These are phyloP conservation scores for Eidolon helvum DNA, from an alignment of 2,113 vertebrate genomes.

Conservation along the genomic window DNA sequence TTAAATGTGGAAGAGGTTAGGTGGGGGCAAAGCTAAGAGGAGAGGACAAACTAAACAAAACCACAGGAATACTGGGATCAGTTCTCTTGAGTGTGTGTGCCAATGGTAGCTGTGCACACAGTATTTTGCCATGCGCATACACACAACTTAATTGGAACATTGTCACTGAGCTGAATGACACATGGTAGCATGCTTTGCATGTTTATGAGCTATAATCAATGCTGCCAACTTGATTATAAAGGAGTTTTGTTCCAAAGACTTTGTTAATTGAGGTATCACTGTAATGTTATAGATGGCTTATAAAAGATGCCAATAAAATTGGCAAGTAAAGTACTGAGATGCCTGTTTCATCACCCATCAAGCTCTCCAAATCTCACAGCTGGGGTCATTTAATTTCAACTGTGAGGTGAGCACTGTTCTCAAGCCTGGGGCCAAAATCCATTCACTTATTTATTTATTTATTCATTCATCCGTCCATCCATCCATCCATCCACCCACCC, in stretches of 20 bases:
- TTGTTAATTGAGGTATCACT: slow-evolving; percentile 56
- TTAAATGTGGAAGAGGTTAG: neutral
- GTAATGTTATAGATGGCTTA: slow-evolving; percentile 57
- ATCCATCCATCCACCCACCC: neutral
- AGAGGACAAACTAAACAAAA: neutral
- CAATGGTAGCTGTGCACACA: neutral
- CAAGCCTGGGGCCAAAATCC: neutral
- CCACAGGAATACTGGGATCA: neutral
- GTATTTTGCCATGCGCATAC: neutral
- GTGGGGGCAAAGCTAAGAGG: neutral
- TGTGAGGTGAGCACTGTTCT: neutral
- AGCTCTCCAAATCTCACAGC: neutral
- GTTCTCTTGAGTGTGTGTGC: neutral
- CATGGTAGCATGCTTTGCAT: slow-evolving; percentile 26
- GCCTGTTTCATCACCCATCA: neutral
- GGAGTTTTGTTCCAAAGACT: slow-evolving; percentile 61
- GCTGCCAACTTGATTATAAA: slow-evolving; percentile 59
- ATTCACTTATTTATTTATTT: neutral
- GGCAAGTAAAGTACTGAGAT: neutral
- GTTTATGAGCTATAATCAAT: slow-evolving; percentile 51
- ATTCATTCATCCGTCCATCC: neutral
- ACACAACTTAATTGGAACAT: neutral
- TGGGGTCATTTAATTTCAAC: neutral
- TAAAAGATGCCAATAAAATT: slow-evolving; percentile 27
- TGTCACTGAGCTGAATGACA: slow-evolving; percentile 59